phyloP scores from a whole-genome alignment of 2,797 vertebrate species.

The Notamacropus eugenii region DNA sequence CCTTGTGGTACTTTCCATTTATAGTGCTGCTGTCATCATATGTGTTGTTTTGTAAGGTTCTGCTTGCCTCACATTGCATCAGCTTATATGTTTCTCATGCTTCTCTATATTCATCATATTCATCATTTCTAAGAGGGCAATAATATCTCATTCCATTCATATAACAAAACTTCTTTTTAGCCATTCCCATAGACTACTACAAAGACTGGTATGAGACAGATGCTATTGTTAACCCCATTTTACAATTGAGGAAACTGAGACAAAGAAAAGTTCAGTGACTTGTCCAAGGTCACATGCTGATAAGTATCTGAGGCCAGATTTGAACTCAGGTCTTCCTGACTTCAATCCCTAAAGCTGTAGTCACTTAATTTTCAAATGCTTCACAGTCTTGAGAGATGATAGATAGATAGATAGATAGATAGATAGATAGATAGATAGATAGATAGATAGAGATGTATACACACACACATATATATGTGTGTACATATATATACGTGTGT shows the following conservation, averaged over 20 bases:
- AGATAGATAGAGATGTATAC: too few species aligned
- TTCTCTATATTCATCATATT: neutral
- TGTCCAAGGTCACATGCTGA: neutral
- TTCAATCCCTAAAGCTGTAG: neutral
- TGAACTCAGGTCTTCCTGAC: neutral
- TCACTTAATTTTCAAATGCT: neutral
- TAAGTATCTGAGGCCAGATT: neutral
- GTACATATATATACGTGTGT: neutral
- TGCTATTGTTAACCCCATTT: neutral
- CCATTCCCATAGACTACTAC: neutral
- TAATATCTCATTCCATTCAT: neutral
- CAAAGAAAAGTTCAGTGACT: neutral
- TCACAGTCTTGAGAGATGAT: neutral
- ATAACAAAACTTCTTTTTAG: neutral
- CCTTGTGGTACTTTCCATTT: neutral
- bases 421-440: too few species aligned
- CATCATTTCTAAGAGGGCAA: neutral
- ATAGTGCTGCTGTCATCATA: neutral
- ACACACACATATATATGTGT: rapidly evolving
- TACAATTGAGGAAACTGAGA: neutral
- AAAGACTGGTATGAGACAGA: neutral
- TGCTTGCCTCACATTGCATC: neutral
- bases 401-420: too few species aligned
- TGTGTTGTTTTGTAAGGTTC: neutral
- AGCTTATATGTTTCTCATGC: neutral